phyloP scores from a whole-genome alignment of 2,113 vertebrate species.

The Prolemur simus region DNA sequence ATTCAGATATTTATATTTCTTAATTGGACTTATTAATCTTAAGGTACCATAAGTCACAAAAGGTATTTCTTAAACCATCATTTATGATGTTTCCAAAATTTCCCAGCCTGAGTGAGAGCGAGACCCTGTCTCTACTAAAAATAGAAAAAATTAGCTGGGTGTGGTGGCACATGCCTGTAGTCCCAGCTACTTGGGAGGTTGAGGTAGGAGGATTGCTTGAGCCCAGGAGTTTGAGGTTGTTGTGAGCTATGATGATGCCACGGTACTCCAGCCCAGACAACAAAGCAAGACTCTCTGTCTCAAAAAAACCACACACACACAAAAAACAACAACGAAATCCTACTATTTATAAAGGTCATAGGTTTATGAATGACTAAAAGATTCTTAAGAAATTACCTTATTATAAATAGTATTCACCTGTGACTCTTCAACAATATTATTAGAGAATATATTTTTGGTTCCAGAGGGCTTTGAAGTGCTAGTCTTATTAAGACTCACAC shows the following conservation, averaged over 20 bases:
- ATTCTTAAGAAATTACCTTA: background rate
- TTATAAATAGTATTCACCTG: background rate
- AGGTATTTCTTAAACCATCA: background rate
- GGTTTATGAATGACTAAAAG: background rate
- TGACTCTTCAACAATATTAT: background rate
- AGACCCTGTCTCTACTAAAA: too few species aligned
- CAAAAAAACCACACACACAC: too few species aligned
- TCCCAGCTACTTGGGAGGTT: too few species aligned
- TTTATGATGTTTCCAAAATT: background rate
- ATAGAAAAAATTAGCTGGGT: too few species aligned
- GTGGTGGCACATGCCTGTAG: too few species aligned
- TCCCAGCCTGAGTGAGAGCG: background rate
- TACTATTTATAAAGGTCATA: constrained; percentile 16
- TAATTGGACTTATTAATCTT: background rate
- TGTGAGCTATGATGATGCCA: too few species aligned
- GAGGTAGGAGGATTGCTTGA: too few species aligned
- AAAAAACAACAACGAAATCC: too few species aligned
- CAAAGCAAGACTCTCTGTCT: too few species aligned
- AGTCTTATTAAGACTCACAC: background rate
- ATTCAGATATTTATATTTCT: constrained; percentile 6
- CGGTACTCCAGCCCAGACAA: too few species aligned
- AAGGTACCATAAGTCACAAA: background rate
- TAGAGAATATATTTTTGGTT: background rate
- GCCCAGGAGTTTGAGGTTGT: too few species aligned
- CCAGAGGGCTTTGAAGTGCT: background rate